Base-by-base conservation (phyloP, 2,113 vertebrate genomes). In the Cyprinodon tularosa region DNA sequence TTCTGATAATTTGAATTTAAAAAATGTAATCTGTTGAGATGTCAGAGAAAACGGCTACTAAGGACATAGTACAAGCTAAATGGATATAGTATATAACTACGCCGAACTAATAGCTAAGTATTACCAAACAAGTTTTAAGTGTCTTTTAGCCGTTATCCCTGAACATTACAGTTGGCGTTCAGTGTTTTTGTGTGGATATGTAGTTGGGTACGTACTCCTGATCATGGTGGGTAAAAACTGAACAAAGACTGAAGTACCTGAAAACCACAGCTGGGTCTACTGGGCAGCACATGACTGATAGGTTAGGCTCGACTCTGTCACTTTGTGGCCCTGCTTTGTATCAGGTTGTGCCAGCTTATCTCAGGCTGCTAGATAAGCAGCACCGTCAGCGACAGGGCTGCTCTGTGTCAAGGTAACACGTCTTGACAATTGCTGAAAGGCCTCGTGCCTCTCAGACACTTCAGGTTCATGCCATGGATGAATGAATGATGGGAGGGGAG, bases 371-470 rank as follows among this genome's bases (percentile, higher is more conserved):
- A 70, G 88, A 86, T 83, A 81, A 85, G 74, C 67, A 37, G 74
- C 65, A 15, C 70, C 29, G 36, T 72, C 68, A 37, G 74, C 36
- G 66, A 60, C 20, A 12, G 68, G 40, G 17, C 83, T 84, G 80
- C 39, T 62, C 81, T 71, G 76, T 70, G 59, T 86, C 80, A 80
- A 4, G 29, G 85, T 82, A 85, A 89, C 81, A 2, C 62, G 53
- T 81, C 68, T 45, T 83, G 87, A 88, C 83, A 85, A 61, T 74
- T 59, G 77, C 69, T 80, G 81, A 84, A 67, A 74, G 62, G 77
- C 70, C 61, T 62, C 6, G 7, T 72, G 71, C 75, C 42, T 68
- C 38, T 50, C 63, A 66, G 80, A 36, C 38, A 2, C 74, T 36
- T 69, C 50, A 61, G 78, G 76, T 83, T 85, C 65, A 79, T 59